These are phyloP conservation scores for Tribolium madens DNA, from an alignment of 1,140 invertebrate genomes.

Conservation along the genomic window DNA sequence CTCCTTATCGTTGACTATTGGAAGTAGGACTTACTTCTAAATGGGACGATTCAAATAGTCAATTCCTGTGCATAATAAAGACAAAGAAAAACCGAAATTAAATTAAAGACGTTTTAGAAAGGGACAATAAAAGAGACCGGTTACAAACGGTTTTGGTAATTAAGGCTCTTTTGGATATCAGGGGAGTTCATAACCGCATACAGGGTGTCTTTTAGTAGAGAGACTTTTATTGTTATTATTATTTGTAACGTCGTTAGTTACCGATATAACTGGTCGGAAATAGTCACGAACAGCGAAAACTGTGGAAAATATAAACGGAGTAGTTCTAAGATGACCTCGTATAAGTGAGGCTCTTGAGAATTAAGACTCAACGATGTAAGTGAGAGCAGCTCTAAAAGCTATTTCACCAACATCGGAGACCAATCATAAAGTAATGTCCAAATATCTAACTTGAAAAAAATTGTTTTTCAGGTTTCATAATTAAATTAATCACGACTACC, in stretches of 20 bases:
- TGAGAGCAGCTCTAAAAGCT: conserved; percentile 28
- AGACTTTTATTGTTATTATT: conserved; percentile 30
- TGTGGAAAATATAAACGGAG: conserved; percentile 33
- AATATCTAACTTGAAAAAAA: not conserved
- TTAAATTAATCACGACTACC: too few species aligned
- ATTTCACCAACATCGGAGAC: not conserved
- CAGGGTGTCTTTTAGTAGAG: conserved; percentile 22
- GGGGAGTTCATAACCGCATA: conserved; percentile 26
- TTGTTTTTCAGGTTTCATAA: too few species aligned
- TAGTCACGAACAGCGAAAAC: conserved; percentile 24
- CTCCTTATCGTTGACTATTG: conserved; percentile 8
- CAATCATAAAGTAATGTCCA: conserved; percentile 8
- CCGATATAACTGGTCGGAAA: conserved; percentile 4
- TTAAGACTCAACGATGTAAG: not conserved
- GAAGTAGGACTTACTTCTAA: conserved; percentile 1
- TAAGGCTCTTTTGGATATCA: conserved; percentile 1
- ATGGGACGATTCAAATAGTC: not conserved
- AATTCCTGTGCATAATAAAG: conserved; percentile 7
- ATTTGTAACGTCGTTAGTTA: conserved; percentile 15
- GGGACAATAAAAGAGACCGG: conserved; percentile 1
- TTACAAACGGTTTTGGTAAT: conserved; percentile 28
- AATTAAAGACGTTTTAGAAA: conserved; percentile 27
- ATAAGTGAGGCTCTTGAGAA: conserved; percentile 22
- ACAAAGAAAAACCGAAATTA: conserved; percentile 30
- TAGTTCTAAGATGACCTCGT: conserved; percentile 20